Conservation (phyloP, 2,888 invertebrate genomes). For the Drepanosiphum platanoidis region DNA sequence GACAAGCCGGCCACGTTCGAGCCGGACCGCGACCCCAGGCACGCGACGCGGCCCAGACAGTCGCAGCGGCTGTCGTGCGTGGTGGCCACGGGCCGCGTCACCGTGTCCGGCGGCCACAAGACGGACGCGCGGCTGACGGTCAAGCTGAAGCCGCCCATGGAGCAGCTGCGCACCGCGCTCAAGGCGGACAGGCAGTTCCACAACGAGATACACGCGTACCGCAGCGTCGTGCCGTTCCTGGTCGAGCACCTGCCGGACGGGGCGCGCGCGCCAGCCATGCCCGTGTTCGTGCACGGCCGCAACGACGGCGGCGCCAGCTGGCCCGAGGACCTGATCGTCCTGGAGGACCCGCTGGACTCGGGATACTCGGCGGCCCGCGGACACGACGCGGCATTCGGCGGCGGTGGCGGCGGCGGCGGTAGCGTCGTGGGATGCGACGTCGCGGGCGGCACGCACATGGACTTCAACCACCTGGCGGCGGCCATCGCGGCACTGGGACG, state of each 20-base stretch:
- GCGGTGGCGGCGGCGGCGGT: neutral
- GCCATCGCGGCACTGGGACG: constrained; percentile 54
- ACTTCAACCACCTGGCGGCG: constrained; percentile 42
- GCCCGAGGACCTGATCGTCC: constrained; percentile 40
- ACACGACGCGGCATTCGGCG: neutral
- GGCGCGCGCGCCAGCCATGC: constrained; percentile 16
- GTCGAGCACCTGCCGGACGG: neutral
- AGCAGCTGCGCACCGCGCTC: constrained; percentile 30
- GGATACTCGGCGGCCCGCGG: neutral
- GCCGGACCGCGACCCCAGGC: constrained; percentile 21
- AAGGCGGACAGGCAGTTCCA: constrained; percentile 50
- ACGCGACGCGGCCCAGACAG: constrained; percentile 10
- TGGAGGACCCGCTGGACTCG: constrained; percentile 23
- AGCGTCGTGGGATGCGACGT: neutral
- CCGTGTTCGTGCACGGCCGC: constrained; percentile 42
- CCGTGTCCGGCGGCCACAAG: neutral
- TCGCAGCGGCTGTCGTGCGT: constrained; percentile 34
- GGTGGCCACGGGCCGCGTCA: constrained; percentile 22
- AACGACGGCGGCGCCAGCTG: constrained; percentile 35
- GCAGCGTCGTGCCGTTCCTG: constrained; percentile 33
- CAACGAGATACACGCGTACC: constrained; percentile 53
- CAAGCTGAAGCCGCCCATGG: constrained; percentile 39
- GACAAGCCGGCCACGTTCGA: constrained; percentile 33
- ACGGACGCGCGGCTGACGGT: constrained; percentile 42
- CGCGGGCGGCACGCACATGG: constrained; percentile 12